Base-by-base conservation (phyloP, 2,888 invertebrate species). In the Cheilosia impressa region DNA sequence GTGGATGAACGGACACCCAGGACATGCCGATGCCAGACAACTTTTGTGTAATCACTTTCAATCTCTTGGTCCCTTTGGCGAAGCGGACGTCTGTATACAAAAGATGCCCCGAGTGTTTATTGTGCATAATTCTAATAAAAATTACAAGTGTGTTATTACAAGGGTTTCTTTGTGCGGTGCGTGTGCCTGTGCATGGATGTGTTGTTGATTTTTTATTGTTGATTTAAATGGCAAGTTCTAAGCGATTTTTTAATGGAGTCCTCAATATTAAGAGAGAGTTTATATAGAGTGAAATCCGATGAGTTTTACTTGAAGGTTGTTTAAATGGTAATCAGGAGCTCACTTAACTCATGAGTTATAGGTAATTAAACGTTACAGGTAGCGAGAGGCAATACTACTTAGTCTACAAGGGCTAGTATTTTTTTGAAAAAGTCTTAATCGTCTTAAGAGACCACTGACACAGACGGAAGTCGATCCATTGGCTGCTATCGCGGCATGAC, bases 81-180 rank as follows among this genome's bases (percentile, higher is more conserved):
- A 24, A 38, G n/a, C 69, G 13, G 17, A 31, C 19, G 47, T 17
- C 22, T 15, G 34, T 0, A 50, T 47, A 66, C 41, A 75, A 55
- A 53, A 47, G 27, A 71, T 52, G 63, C 55, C 63, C 34, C 7
- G 63, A 52, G 71, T 72, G 79, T 79, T 66, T 78, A 63, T 63
- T 71, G 78, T 78, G 47, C 69, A 63, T 78, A 78, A 78, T 78
- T 78, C 69, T 57, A 66, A 79, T 79, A 79, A 79, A 72, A 72
- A 71, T 71, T 78, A 78, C 55, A 69, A 78, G 69, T 69, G 55
- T 68, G 62, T 69, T 77, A 62, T 53, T 66, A 55, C 22, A 53
- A 69, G 77, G 68, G 68, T 69, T 38, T n/a, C 52, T 17, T 50
- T 53, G 52, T 52, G 7, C 17, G 38, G 31, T 13, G n/a, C n/a